These are phyloP conservation scores for Neoarius graeffei DNA, from an alignment of 2,113 vertebrate species.

Conservation along the genomic window DNA sequence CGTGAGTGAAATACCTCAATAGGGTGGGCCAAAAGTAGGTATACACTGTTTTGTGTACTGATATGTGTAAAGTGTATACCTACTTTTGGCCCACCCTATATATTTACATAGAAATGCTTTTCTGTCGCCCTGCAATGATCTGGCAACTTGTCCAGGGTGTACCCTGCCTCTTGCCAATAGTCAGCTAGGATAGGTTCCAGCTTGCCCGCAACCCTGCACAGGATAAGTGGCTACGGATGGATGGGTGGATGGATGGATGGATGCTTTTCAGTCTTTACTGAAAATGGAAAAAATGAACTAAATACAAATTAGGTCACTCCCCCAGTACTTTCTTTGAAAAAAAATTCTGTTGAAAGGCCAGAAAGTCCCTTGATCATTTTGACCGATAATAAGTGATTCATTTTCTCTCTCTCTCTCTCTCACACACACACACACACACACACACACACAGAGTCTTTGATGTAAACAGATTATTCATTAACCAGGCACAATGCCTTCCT, in stretches of 20 bases:
- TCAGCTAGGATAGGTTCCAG: no score
- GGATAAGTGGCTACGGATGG: no score
- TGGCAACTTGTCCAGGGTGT: no score
- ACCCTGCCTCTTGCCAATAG: no score
- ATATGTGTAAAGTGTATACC: no score
- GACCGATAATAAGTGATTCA: neutral
- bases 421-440: neutral
- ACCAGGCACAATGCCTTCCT: neutral
- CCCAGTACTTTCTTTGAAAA: neutral
- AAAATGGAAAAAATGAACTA: neutral
- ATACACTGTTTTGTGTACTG: no score
- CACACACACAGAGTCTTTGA: neutral
- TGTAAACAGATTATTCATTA: constrained; percentile 7
- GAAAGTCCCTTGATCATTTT: constrained; percentile 13
- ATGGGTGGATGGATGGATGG: no score
- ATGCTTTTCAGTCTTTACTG: neutral
- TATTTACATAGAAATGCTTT: neutral
- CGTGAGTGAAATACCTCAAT: no score
- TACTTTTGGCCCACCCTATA: neutral
- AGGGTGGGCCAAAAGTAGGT: no score
- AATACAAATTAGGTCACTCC: neutral
- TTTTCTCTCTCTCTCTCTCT: neutral
- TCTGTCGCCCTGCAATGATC: no score
- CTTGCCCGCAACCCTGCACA: no score
- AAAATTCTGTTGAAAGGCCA: neutral